Evolutionary conservation across 1,140 invertebrate genomes (phyloP), one percentile per base, ranked within the genome.

Genomic region (Meloidogyne hapla): DNA sequence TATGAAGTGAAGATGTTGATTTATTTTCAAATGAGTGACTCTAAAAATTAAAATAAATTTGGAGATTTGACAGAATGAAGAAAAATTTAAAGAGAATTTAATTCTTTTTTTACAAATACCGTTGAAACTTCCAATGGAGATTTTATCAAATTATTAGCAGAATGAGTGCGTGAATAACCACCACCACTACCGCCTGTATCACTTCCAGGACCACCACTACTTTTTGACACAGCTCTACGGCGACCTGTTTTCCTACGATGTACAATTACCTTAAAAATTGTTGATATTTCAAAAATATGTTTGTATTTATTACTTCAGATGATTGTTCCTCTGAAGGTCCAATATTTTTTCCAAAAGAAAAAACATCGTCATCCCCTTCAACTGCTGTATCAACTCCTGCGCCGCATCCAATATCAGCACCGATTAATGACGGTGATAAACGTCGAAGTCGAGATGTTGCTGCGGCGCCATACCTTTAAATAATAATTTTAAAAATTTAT

Each of bases 241-340:
- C 65, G 21, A 40, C 80, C 48, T 12, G 63, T 74, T 18, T 75
- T 84, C 5, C 74, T 56, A n/a, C 81, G 80, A 42, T 81, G 75
- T 13, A 82, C 83, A 75, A 84, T 48, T 18, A 82, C 80, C 81
- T 81, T n/a, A 80, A 80, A 67, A 56, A 65, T 8, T 4, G 33
- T 23, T 23, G 10, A 13, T 76, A 33, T 15, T 15, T 33, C 13
- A 65, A 13, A 13, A 12, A 3, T 4, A 28, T 28, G 18, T 18
- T 18, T 21, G 21, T 38, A 23, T 21, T 2, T 23, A 13, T 18
- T 26, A 77, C 77, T 42, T 77, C 77, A 10, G 65, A 10, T 8
- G 77, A 77, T n/a, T 79, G 77, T 70, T 77, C 77, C 33, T 77
- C 77, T 61, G 77, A 15, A 56, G 18, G 48, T 4, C 48, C 48